A percentile compares a stretch with the other conserved stretches of the same genome.
These are phyloP conservation scores for Neosalanx taihuensis DNA, from an alignment of 2,797 vertebrate genomes.

Conservation along the genomic window DNA sequence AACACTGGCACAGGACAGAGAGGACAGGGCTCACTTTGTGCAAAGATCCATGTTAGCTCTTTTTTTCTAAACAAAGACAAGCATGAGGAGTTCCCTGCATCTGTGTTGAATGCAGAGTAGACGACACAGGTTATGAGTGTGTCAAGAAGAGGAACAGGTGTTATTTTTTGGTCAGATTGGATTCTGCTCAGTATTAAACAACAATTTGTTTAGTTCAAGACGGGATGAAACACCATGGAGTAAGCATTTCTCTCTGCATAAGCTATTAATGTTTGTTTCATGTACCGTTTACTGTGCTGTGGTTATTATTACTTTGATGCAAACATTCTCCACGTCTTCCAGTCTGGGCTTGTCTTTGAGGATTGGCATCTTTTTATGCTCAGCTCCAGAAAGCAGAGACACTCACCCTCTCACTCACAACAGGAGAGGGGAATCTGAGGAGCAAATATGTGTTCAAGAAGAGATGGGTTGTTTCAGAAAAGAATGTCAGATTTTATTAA, in stretches of 20 bases:
- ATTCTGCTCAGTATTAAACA: conserved; percentile 20
- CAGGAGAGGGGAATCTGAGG: neutral
- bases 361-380: neutral
- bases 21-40: neutral
- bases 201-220: conserved; percentile 5
- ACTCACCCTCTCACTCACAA: neutral
- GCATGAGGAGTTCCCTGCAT: too few relatives aligned
- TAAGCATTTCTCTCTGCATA: neutral
- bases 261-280: neutral
- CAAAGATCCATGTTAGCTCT: neutral
- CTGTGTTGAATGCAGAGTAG: too few relatives aligned
- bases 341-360: neutral
- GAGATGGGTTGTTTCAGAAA: conserved; percentile 29
- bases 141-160: neutral
- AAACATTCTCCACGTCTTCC: neutral
- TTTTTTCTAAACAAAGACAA: neutral
- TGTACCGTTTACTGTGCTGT: neutral
- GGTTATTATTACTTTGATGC: neutral
- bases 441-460: conserved; percentile 16
- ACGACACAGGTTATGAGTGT: too few relatives aligned
- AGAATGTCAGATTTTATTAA: conserved; percentile 81
- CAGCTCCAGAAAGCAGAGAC: neutral
- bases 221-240: too few relatives aligned
- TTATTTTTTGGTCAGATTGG: conserved; percentile 21
- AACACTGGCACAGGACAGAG: neutral